A percentile compares a stretch with the other conserved stretches of the same genome.
phyloP scores from a whole-genome alignment of 2,797 vertebrate genomes.

The Siniperca obscura region DNA sequence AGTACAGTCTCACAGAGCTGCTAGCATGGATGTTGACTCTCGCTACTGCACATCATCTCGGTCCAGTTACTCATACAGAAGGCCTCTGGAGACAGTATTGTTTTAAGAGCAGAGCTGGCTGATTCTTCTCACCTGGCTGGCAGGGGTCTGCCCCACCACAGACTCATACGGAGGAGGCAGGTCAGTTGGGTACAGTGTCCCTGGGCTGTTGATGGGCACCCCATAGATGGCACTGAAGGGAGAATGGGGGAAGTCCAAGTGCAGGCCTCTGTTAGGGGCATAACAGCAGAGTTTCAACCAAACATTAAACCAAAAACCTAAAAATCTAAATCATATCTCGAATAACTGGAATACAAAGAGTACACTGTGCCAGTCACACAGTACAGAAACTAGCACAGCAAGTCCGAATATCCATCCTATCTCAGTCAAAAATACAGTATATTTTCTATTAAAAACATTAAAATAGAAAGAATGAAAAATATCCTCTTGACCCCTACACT shows the following conservation, averaged over 20 bases:
- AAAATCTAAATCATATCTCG: not conserved
- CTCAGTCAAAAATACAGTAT: slow-evolving; percentile 16
- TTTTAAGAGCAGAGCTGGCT: not conserved
- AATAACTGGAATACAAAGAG: slow-evolving; percentile 7
- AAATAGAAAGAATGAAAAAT: slow-evolving; percentile 29
- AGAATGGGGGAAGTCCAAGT: slow-evolving; percentile 93
- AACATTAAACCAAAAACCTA: not conserved
- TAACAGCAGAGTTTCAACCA: slow-evolving; percentile 33
- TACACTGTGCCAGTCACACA: not conserved
- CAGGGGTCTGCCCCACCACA: slow-evolving; percentile 89
- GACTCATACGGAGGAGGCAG: slow-evolving; percentile 98
- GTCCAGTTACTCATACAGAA: not conserved
- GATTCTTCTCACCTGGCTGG: slow-evolving; percentile 88
- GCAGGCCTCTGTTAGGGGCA: slow-evolving; percentile 87
- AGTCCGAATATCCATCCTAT: slow-evolving; percentile 12
- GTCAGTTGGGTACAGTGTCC: slow-evolving; percentile 93
- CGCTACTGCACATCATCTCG: not conserved
- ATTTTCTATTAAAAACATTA: slow-evolving; percentile 17
- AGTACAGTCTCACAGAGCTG: not conserved
- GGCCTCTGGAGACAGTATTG: not conserved
- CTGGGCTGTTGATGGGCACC: slow-evolving; percentile 94
- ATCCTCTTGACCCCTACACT: slow-evolving; percentile 25
- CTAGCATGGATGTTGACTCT: not conserved
- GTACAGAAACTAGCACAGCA: not conserved
- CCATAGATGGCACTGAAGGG: slow-evolving; percentile 94